Conservation (phyloP, 2,113 vertebrate genomes). For the Paedocypris sp. region DNA sequence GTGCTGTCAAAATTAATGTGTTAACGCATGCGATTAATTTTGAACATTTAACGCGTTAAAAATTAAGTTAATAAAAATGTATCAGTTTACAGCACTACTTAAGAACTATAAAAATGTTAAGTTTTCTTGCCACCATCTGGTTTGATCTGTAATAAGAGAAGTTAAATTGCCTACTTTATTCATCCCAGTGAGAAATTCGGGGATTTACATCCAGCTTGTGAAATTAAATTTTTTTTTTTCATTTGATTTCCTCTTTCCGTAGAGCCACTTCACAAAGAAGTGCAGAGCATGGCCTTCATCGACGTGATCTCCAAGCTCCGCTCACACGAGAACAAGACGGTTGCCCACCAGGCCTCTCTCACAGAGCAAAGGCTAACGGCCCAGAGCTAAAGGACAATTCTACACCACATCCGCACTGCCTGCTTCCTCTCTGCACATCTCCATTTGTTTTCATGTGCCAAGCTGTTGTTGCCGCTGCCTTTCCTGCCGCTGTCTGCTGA, state of each 20-base stretch:
- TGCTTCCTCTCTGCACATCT: constrained; percentile 21
- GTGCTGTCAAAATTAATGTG: too few species aligned
- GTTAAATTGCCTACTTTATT: too few species aligned
- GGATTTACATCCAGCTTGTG: too few species aligned
- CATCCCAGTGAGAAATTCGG: too few species aligned
- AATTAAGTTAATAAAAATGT: too few species aligned
- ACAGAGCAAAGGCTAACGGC: constrained; percentile 94
- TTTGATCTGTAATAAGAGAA: too few species aligned
- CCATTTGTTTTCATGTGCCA: constrained; percentile 60
- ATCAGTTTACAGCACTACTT: too few species aligned
- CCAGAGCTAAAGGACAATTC: constrained; percentile 80
- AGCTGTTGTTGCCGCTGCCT: constrained; percentile 42
- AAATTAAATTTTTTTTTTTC: background rate
- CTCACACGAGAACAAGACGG: constrained; percentile 94
- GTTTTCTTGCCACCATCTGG: too few species aligned
- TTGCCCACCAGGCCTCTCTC: constrained; percentile 92
- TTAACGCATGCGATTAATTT: too few species aligned
- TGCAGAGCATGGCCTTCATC: constrained; percentile 82
- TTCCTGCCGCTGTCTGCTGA: constrained; percentile 48
- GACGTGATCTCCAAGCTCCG: constrained; percentile 89
- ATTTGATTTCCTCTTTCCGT: background rate
- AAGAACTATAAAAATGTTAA: too few species aligned
- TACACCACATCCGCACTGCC: constrained; percentile 16
- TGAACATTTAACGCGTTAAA: too few species aligned
- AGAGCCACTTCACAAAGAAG: constrained; percentile 79